These are phyloP conservation scores for Chaetura pelagica DNA, from an alignment of 2,113 vertebrate genomes.

Conservation along the genomic window DNA sequence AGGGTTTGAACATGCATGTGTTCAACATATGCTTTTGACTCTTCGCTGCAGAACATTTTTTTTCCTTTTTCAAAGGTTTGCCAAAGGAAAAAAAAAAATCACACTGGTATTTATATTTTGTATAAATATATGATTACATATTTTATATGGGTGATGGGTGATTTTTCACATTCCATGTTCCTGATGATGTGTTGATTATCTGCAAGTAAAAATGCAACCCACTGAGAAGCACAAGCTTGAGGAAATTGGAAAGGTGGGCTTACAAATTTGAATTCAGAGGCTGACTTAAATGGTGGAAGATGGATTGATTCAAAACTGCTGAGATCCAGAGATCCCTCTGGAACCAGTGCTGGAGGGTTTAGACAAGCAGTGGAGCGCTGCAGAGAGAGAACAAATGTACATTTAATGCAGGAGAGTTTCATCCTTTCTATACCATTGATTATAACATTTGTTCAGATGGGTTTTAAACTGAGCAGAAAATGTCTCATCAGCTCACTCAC, in stretches of 20 bases:
- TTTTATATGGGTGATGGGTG: neutral
- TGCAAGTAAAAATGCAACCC: neutral
- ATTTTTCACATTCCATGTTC: neutral
- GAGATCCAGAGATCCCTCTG: neutral
- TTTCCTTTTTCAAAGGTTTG: neutral
- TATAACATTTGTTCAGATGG: neutral
- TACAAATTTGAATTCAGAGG: neutral
- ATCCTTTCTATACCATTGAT: neutral
- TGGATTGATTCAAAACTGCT: neutral
- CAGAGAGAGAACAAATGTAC: neutral
- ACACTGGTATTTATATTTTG: neutral
- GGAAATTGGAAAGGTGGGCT: neutral
- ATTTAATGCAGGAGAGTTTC: neutral
- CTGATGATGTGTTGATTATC: neutral
- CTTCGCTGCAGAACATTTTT: neutral
- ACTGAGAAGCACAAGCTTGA: neutral
- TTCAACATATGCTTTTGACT: neutral
- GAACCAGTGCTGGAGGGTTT: neutral
- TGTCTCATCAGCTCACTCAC: neutral
- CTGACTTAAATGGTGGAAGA: neutral
- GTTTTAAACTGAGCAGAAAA: slow-evolving; percentile 17
- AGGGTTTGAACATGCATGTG: neutral
- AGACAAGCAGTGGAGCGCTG: neutral
- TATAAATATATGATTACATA: neutral
- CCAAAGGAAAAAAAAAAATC: neutral